These are phyloP conservation scores for Picus viridis DNA, from an alignment of 2,797 vertebrate species.

Conservation along the genomic window DNA sequence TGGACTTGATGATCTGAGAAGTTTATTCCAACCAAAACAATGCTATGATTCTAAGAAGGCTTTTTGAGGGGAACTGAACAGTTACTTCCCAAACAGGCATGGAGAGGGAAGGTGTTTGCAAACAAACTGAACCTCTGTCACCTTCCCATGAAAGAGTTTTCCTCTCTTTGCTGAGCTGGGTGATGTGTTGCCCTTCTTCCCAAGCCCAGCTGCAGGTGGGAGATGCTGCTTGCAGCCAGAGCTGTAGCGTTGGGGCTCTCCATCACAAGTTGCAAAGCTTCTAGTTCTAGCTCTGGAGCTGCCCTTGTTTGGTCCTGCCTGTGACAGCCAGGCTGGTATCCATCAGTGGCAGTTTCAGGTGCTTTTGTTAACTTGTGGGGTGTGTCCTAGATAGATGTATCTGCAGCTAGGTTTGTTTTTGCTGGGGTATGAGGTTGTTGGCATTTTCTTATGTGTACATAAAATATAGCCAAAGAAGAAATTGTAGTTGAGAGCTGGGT, in stretches of 20 bases:
- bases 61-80: not conserved
- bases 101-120: not conserved
- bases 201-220: not conserved
- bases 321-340: not conserved
- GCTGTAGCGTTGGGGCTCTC: not conserved
- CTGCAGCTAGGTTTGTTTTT: not conserved
- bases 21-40: no score
- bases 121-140: not conserved
- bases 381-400: not conserved
- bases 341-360: accelerated
- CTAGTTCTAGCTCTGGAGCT: not conserved
- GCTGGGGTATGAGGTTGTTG: not conserved
- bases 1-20: no score
- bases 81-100: accelerated
- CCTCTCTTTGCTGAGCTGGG: not conserved
- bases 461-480: not conserved
- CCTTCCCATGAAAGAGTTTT: not conserved
- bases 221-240: not conserved
- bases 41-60: not conserved
- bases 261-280: not conserved
- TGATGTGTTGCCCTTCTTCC: not conserved
- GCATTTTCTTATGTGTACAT: not conserved
- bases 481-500: not conserved
- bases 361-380: not conserved
- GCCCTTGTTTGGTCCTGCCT: accelerated